Evolutionary conservation across 2,113 vertebrate species (phyloP).

Genomic region (Nettapus auritus): DNA sequence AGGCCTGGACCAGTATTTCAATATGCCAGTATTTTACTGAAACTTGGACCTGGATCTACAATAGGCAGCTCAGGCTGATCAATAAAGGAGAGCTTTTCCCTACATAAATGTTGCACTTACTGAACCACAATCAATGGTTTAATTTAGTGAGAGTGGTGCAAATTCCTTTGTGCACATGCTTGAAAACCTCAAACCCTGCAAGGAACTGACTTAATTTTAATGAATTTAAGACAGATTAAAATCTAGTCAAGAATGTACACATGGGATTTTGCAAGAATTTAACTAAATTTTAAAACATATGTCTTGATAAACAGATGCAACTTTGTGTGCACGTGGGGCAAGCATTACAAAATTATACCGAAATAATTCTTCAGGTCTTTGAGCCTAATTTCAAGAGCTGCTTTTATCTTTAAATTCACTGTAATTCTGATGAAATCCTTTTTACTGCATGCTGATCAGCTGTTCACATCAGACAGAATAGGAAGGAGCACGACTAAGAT

Average conservation of each 20-base stretch:
- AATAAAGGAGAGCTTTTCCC: background rate
- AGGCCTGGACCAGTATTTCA: background rate
- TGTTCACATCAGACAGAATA: background rate
- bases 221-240: constrained; percentile 11
- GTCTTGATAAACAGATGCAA: background rate
- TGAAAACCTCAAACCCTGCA: constrained; percentile 1
- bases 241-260: background rate
- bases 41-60: background rate
- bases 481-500: background rate
- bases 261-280: background rate
- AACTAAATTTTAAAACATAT: background rate
- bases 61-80: background rate
- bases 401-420: background rate
- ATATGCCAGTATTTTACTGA: background rate
- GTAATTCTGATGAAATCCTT: background rate
- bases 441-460: background rate
- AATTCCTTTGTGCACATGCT: background rate
- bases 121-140: background rate
- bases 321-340: background rate
- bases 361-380: background rate
- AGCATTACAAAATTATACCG: background rate
- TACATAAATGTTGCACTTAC: background rate
- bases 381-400: background rate
- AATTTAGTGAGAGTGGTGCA: background rate
- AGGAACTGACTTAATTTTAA: constrained; percentile 1